A percentile compares a stretch with the other conserved stretches of the same genome.
Conservation (phyloP, 2,113 vertebrate genomes). For the Marmota flaviventris region DNA sequence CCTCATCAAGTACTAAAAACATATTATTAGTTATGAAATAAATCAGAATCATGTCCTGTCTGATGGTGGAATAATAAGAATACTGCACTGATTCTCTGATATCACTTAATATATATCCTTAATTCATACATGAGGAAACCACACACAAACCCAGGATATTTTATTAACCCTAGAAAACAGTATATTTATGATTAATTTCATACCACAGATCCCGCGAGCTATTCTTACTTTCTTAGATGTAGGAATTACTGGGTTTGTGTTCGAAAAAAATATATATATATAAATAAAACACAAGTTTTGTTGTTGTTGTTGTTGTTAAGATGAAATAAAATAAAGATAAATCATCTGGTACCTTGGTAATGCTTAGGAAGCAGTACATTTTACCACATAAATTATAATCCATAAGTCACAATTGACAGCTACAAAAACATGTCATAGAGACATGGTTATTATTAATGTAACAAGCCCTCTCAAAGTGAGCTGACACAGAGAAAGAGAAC, state of each 20-base stretch:
- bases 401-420: neutral
- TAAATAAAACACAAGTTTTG: rapidly evolving
- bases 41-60: neutral
- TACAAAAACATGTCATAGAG: neutral
- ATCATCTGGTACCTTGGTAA: neutral
- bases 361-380: neutral
- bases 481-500: neutral
- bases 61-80: neutral
- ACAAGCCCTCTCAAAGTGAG: neutral
- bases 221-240: neutral
- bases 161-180: neutral
- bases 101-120: neutral
- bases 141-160: neutral
- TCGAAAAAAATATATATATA: neutral
- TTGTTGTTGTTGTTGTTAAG: neutral
- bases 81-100: neutral
- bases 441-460: neutral
- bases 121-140: neutral
- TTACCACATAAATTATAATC: neutral
- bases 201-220: rapidly evolving
- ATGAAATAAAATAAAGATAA: neutral
- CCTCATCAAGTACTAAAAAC: neutral
- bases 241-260: neutral
- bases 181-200: neutral
- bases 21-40: neutral